phyloP scores from a whole-genome alignment of 2,888 invertebrate species.

The Chirona hameri region DNA sequence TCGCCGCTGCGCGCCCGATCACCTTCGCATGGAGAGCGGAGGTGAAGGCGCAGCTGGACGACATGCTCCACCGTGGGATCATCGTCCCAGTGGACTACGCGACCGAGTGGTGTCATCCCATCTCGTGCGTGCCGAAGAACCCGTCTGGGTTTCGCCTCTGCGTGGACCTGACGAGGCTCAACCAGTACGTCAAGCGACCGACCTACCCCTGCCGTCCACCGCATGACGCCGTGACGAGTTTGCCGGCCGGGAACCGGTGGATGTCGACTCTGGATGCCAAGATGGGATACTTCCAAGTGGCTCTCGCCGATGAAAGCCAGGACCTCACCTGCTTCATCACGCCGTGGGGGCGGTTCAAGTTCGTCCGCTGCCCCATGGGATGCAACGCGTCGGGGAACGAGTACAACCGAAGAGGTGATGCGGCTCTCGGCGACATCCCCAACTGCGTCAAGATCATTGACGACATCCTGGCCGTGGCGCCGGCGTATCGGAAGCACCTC shows the following conservation, averaged over 20 bases:
- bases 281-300: neutral
- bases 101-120: conserved; percentile 31
- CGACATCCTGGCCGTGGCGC: conserved; percentile 29
- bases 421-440: too few relatives aligned
- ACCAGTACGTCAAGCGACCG: neutral
- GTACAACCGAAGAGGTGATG: neutral
- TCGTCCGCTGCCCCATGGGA: conserved; percentile 5
- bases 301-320: conserved; percentile 2
- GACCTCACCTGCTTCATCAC: neutral
- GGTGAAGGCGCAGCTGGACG: conserved; percentile 32
- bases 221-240: neutral
- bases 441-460: too few relatives aligned
- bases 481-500: neutral
- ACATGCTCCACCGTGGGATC: conserved; percentile 8
- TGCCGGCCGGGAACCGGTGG: neutral
- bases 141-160: conserved; percentile 26
- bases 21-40: neutral
- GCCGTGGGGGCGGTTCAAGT: neutral
- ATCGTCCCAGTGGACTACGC: conserved; percentile 29
- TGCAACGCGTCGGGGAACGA: neutral
- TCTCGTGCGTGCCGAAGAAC: conserved; percentile 12
- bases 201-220: neutral
- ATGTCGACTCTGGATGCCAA: neutral
- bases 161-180: conserved; percentile 29
- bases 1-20: too few relatives aligned